Conservation (phyloP, 2,113 vertebrate genomes). For the Dinomys branickii region DNA sequence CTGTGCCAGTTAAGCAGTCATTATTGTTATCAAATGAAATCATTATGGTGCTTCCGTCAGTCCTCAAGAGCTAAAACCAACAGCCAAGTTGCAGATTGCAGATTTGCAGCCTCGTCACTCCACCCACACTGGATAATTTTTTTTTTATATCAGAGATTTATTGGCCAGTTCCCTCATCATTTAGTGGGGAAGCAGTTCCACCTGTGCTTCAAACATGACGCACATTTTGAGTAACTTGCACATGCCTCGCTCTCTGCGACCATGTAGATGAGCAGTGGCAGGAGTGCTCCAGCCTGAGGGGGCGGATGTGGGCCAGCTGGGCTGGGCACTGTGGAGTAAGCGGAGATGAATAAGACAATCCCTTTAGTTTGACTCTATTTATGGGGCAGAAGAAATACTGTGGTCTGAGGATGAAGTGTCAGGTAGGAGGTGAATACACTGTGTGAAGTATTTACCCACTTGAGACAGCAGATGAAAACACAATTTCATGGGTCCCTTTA, state of each 20-base stretch:
- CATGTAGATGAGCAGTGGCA: no score
- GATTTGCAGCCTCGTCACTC: neutral
- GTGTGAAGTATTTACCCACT: neutral
- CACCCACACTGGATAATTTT: neutral
- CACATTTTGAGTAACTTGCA: neutral
- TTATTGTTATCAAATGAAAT: neutral
- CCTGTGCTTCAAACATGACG: neutral
- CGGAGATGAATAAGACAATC: neutral
- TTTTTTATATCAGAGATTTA: no score
- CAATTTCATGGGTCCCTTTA: neutral
- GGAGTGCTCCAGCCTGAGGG: neutral
- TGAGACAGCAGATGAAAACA: neutral
- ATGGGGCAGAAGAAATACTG: neutral
- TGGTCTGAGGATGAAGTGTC: neutral
- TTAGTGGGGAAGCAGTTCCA: neutral
- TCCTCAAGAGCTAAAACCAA: neutral
- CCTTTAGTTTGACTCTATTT: neutral
- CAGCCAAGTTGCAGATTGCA: accelerated
- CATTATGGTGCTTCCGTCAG: neutral
- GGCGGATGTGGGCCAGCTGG: no score
- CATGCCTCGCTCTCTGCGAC: neutral
- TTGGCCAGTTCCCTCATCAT: neutral
- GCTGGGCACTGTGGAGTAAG: neutral
- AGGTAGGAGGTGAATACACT: neutral
- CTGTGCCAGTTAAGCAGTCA: neutral